Evolutionary conservation across 2,113 vertebrate genomes (phyloP).

Genomic region (Pitta sordida): DNA sequence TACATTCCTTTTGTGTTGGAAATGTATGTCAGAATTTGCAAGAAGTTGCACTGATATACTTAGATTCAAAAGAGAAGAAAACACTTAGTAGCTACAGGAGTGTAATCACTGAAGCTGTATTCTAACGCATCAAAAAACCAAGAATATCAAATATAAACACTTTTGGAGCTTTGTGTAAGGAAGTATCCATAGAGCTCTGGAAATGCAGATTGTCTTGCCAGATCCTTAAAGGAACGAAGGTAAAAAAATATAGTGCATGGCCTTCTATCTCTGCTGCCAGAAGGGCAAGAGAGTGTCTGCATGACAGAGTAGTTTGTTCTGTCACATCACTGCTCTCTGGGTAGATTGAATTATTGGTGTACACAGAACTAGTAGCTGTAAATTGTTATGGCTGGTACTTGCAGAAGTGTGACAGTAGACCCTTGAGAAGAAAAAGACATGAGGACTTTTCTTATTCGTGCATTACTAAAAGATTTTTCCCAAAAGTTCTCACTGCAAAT

Average conservation of each 20-base stretch:
- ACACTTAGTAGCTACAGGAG: background rate
- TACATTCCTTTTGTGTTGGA: background rate
- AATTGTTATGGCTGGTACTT: background rate
- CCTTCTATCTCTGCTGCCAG: background rate
- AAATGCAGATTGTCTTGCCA: background rate
- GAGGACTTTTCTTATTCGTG: background rate
- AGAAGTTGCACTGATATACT: background rate
- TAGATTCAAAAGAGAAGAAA: background rate
- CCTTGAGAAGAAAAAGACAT: background rate
- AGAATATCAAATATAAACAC: background rate
- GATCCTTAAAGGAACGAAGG: background rate
- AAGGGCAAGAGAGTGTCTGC: background rate
- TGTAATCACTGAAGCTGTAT: background rate
- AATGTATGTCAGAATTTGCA: background rate
- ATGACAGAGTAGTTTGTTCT: background rate
- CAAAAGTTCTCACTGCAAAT: background rate
- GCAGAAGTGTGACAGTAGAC: background rate
- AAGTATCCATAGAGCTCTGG: background rate
- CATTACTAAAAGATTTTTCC: background rate
- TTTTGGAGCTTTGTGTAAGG: background rate
- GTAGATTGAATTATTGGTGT: background rate
- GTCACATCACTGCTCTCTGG: background rate
- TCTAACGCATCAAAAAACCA: background rate
- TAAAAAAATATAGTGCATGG: rapidly evolving
- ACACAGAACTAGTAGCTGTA: background rate